Base-by-base conservation (phyloP, 1,140 invertebrate genomes). In the Penaeus indicus region DNA sequence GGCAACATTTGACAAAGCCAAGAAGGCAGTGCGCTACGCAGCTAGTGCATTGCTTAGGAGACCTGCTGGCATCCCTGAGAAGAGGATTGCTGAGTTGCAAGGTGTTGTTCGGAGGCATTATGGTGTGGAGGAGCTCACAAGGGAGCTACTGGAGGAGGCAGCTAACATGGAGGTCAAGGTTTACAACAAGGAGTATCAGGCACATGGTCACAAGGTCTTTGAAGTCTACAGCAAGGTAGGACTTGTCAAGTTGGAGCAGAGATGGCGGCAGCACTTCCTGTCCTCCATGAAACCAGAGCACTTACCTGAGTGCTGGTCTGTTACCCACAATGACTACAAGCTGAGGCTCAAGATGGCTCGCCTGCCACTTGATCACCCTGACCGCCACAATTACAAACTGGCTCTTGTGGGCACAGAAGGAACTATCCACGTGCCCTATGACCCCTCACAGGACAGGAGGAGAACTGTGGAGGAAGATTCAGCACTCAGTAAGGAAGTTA, bases 181-280 rank as follows among this genome's bases (percentile, higher is more conserved):
- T 77, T 92, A 92, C 64, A 95, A 95, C 91, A 91, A 93, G 1
- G 92, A 94, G 64, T 95, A 94, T 90, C 93, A 94, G 81, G 93
- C 94, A n/a, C 96, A 96, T 92, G 96, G 95, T 0, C 91, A 93
- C 62, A 94, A 95, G 91, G 96, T 97, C 1, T 96, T 96, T 1
- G 92, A 95, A 72, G 93, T 95, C 87, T 96, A 95, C 92, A 90
- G 90, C 8, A 91, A 91, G 82, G 92, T 93, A 21, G 95, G 96
- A n/a, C 92, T 97, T 3, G 92, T 96, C 1, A 93, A 94, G 75
- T 93, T 97, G 69, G 96, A 97, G 92, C 94, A 94, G 89, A 91
- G 95, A 83, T 97, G 96, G 96, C 93, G 97, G 18, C 93, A 96
- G 92, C 96, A 97, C 92, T 97, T 97, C 92, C 91, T 97, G 13